These are phyloP conservation scores for Hecatera dysodea DNA, from an alignment of 2,888 invertebrate species.

Conservation along the genomic window DNA sequence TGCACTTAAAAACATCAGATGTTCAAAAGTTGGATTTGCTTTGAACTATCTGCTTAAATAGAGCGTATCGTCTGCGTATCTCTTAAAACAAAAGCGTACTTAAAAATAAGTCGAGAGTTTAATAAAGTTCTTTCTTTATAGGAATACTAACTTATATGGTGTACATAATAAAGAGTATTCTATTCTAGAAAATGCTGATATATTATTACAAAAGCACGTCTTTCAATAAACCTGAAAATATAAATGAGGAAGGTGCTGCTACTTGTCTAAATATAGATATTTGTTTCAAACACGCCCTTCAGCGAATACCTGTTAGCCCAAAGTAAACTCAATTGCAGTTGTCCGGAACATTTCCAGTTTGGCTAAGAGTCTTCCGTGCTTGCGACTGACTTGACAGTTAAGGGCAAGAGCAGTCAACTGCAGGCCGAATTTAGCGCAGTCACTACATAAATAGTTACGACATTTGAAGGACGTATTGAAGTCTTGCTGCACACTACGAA, in stretches of 20 bases:
- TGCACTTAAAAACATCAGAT: not conserved
- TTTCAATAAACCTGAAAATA: not conserved
- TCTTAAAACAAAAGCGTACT: not conserved
- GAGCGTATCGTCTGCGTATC: no score
- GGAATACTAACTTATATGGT: no score
- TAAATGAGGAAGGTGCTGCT: no score
- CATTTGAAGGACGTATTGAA: not conserved
- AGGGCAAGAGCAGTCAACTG: not conserved
- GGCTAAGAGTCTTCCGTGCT: not conserved
- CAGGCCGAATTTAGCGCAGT: not conserved
- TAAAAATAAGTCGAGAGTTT: not conserved
- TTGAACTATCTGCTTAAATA: not conserved
- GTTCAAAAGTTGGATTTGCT: slow-evolving; percentile 9
- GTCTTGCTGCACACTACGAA: no score
- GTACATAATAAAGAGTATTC: no score
- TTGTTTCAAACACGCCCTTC: not conserved
- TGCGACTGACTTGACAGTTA: slow-evolving; percentile 6
- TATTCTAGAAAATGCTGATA: not conserved
- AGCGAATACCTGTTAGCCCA: not conserved
- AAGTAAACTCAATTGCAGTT: not conserved
- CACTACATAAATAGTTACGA: not conserved
- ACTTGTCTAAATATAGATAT: not conserved
- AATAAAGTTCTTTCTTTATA: not conserved
- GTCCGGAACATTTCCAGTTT: no score
- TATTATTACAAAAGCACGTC: not conserved